phyloP scores from a whole-genome alignment of 2,888 invertebrate species.

The Mimumesa dahlbomi region DNA sequence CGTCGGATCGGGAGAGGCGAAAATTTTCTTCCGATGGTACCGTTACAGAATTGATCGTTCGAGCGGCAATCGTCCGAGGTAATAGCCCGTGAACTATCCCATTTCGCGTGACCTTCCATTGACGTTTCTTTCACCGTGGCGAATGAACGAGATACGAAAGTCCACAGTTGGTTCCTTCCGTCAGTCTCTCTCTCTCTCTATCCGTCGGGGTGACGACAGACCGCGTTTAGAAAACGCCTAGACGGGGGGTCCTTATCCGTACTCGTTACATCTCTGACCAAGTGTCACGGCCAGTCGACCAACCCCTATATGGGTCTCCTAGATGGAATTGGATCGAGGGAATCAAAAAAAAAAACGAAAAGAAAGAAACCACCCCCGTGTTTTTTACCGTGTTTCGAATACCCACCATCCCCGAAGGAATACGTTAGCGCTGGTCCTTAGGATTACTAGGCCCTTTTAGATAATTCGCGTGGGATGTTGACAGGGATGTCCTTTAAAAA shows the following conservation, averaged over 20 bases:
- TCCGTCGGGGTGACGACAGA: not conserved
- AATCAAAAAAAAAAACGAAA: not conserved
- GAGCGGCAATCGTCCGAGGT: slow-evolving; percentile 55
- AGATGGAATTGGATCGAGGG: slow-evolving; percentile 69
- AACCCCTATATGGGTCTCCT: no score
- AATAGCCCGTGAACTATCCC: slow-evolving; percentile 65
- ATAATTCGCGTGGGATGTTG: no score
- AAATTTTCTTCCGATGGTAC: not conserved
- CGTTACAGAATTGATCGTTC: slow-evolving; percentile 58
- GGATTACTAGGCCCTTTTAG: no score
- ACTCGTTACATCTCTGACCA: slow-evolving; percentile 27
- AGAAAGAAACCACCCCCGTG: no score
- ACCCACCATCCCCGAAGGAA: no score
- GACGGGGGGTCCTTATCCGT: slow-evolving; percentile 13
- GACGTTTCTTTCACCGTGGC: no score
- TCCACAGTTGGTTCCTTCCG: no score
- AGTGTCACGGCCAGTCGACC: slow-evolving; percentile 37
- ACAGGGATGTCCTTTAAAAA: no score
- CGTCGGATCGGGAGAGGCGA: not conserved
- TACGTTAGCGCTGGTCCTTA: no score
- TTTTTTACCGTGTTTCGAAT: no score
- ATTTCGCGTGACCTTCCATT: slow-evolving; percentile 64
- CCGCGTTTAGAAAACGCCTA: not conserved
- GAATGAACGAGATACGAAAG: no score
- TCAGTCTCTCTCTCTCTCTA: no score